Percentiles rank a stretch among this genome's conserved stretches.
These are phyloP conservation scores for Callipepla californica DNA, from an alignment of 2,113 vertebrate species.

Conservation along the genomic window DNA sequence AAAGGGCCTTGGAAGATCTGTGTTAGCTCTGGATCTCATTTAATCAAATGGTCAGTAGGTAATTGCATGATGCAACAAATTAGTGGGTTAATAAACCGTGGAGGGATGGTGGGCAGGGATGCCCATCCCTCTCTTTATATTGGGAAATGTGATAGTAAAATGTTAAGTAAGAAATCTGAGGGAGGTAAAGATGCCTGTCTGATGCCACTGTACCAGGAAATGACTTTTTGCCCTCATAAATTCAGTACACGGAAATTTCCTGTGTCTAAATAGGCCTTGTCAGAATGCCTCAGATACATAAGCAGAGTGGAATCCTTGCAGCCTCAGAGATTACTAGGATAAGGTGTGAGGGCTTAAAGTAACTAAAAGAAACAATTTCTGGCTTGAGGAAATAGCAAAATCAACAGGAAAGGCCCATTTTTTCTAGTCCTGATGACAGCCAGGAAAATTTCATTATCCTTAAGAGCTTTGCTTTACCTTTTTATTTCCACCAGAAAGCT, in stretches of 20 bases:
- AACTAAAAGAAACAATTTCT: conserved; percentile 45
- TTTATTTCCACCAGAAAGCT: conserved; percentile 33
- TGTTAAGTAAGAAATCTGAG: neutral
- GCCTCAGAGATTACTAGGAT: neutral
- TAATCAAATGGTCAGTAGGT: neutral
- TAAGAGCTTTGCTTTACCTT: conserved; percentile 45
- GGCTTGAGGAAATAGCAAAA: conserved; percentile 43
- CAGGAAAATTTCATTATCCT: conserved; percentile 51
- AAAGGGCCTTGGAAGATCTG: neutral
- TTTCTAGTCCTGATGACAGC: conserved; percentile 12
- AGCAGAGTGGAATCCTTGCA: neutral
- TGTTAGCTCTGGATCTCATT: neutral
- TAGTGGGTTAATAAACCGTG: neutral
- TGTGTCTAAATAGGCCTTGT: neutral
- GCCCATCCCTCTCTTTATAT: neutral
- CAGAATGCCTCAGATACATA: neutral
- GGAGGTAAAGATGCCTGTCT: neutral
- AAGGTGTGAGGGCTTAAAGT: conserved; percentile 41
- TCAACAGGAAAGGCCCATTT: conserved; percentile 26
- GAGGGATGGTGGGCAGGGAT: neutral
- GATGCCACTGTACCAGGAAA: neutral
- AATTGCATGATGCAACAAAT: neutral
- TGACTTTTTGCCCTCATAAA: neutral
- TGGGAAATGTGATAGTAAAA: neutral
- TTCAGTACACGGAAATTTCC: neutral